Evolutionary conservation across 2,113 vertebrate genomes (phyloP).

Genomic region (Ardeotis arabs): DNA sequence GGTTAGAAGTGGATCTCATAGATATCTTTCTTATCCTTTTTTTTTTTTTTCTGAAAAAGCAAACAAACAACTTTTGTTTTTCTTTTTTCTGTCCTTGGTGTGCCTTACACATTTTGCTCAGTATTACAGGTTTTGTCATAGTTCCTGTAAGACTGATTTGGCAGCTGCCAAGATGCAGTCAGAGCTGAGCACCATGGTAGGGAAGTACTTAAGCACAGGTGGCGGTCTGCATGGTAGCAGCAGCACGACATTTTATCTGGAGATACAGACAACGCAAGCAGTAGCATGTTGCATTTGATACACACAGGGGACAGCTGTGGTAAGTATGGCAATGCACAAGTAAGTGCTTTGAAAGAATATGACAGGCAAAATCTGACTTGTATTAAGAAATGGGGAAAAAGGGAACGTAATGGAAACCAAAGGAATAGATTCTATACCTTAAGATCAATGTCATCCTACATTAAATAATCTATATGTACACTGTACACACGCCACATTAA

Average conservation of each 20-base stretch:
- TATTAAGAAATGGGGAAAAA: background rate
- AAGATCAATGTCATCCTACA: background rate
- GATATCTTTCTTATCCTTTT: background rate
- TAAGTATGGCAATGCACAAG: background rate
- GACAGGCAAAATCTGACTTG: slow-evolving; percentile 55
- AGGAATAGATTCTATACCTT: background rate
- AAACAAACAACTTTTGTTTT: background rate
- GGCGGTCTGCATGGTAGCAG: slow-evolving; percentile 38
- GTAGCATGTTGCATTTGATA: slow-evolving; percentile 32
- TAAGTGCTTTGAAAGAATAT: slow-evolving; percentile 18
- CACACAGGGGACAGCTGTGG: background rate
- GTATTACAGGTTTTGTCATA: slow-evolving; percentile 6
- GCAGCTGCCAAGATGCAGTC: slow-evolving; percentile 64
- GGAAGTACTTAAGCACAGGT: slow-evolving; percentile 50
- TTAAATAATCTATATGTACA: background rate
- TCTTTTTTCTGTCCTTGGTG: background rate
- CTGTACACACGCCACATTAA: background rate
- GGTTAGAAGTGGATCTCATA: background rate
- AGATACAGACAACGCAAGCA: slow-evolving; percentile 27
- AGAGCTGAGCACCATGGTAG: slow-evolving; percentile 35
- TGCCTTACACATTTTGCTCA: slow-evolving; percentile 43
- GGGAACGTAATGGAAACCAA: background rate
- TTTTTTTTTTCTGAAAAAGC: background rate
- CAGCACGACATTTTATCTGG: slow-evolving; percentile 36
- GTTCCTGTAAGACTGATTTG: slow-evolving; percentile 40